Conservation (phyloP, 2,113 vertebrate genomes). For the Todiramphus saurophagus region DNA sequence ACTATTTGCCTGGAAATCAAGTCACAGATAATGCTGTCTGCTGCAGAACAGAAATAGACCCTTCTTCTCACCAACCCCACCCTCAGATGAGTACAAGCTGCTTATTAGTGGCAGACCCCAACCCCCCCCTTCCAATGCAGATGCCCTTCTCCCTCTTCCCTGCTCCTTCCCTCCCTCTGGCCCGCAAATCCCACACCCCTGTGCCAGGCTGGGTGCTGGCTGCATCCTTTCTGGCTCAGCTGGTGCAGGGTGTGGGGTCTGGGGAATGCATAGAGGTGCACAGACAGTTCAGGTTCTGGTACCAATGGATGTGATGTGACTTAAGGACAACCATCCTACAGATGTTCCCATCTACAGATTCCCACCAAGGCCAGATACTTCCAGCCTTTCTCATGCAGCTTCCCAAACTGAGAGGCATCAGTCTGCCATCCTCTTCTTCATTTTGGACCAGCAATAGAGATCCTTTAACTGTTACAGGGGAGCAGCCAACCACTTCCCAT, state of each 20-base stretch:
- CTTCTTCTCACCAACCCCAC: not conserved
- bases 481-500: not conserved
- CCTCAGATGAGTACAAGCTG: not conserved
- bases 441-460: not conserved
- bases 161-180: not conserved
- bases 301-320: not conserved
- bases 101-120: not conserved
- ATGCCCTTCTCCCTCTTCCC: not conserved
- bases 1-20: not conserved
- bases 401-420: not conserved
- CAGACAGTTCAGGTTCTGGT: fast-evolving
- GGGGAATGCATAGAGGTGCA: too few relatives aligned
- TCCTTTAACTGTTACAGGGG: not conserved
- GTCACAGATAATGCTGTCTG: not conserved
- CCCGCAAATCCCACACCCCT: not conserved
- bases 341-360: not conserved
- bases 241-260: too few relatives aligned
- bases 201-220: not conserved
- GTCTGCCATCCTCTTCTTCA: not conserved
- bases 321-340: not conserved
- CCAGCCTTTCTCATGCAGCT: not conserved
- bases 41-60: not conserved
- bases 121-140: not conserved
- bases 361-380: not conserved
- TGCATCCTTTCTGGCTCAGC: not conserved